Evolutionary conservation across 2,888 invertebrate genomes (phyloP).

Genomic region (Drosophila mayaguana): DNA sequence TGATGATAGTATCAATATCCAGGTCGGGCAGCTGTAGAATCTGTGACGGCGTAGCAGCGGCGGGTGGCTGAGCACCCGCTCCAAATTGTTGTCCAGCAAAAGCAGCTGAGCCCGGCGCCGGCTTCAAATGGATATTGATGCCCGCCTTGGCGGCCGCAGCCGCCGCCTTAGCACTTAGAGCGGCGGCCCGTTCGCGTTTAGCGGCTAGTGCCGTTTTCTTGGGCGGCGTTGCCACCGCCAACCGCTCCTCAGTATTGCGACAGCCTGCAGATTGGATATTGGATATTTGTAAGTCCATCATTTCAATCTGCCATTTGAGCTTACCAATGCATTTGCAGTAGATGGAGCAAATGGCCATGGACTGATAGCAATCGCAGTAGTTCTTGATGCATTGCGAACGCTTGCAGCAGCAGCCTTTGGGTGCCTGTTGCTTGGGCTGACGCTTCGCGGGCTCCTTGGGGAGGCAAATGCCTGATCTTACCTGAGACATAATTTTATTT

Average conservation of each 20-base stretch:
- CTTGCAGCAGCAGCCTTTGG: constrained; percentile 68
- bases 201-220: constrained; percentile 31
- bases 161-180: constrained; percentile 59
- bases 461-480: not conserved
- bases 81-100: constrained; percentile 10
- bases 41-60: constrained; percentile 1
- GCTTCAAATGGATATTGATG: constrained; percentile 34
- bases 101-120: constrained; percentile 20
- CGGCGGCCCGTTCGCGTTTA: constrained; percentile 55
- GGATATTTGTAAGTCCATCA: not conserved
- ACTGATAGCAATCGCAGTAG: constrained; percentile 73
- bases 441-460: constrained; percentile 20
- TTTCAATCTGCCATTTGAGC: not conserved
- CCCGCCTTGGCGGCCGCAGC: constrained; percentile 60
- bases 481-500: constrained; percentile 24
- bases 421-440: constrained; percentile 23
- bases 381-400: constrained; percentile 73
- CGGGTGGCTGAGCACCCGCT: not conserved
- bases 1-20: constrained; percentile 31
- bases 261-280: constrained; percentile 41
- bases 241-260: constrained; percentile 60
- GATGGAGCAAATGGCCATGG: constrained; percentile 60
- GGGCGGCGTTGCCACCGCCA: constrained; percentile 14
- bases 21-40: constrained; percentile 28
- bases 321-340: constrained; percentile 68